These are phyloP conservation scores for Myiotriccus ornatus DNA, from an alignment of 2,797 vertebrate species.

Conservation along the genomic window DNA sequence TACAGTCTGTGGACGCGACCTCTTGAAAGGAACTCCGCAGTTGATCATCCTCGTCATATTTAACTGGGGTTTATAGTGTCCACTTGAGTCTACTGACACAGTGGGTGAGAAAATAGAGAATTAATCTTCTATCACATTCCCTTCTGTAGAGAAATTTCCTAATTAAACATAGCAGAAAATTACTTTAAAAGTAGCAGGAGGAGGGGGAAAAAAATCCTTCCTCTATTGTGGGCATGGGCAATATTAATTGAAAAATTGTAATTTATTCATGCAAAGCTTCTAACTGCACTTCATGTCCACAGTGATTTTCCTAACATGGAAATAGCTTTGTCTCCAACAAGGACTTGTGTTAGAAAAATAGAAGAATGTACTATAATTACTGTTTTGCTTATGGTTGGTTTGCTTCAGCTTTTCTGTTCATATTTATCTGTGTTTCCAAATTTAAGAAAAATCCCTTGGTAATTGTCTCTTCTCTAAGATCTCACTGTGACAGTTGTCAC, in stretches of 20 bases:
- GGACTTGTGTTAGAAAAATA: not conserved
- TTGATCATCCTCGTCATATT: slow-evolving; percentile 56
- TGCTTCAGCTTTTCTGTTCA: not conserved
- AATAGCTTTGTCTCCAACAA: not conserved
- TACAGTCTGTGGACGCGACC: slow-evolving; percentile 2
- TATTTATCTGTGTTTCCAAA: not conserved
- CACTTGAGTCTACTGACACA: slow-evolving; percentile 62
- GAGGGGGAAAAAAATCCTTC: not conserved
- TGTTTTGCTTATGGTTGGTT: slow-evolving; percentile 21
- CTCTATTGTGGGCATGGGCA: not conserved
- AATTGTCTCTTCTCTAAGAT: slow-evolving; percentile 25
- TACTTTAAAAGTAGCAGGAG: slow-evolving; percentile 18
- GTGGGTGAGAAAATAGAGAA: slow-evolving; percentile 50
- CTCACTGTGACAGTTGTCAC: slow-evolving; percentile 23
- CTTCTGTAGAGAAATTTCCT: slow-evolving; percentile 61
- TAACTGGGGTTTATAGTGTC: slow-evolving; percentile 70
- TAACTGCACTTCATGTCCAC: not conserved
- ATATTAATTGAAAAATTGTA: slow-evolving; percentile 44
- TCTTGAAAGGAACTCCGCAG: slow-evolving; percentile 24
- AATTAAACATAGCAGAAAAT: slow-evolving; percentile 70
- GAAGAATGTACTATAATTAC: not conserved
- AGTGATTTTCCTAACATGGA: not conserved
- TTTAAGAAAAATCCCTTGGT: slow-evolving; percentile 44
- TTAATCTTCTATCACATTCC: slow-evolving; percentile 64
- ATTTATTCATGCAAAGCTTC: slow-evolving; percentile 46